phyloP scores from a whole-genome alignment of 2,113 vertebrate species.

The Siphamia tubifer region DNA sequence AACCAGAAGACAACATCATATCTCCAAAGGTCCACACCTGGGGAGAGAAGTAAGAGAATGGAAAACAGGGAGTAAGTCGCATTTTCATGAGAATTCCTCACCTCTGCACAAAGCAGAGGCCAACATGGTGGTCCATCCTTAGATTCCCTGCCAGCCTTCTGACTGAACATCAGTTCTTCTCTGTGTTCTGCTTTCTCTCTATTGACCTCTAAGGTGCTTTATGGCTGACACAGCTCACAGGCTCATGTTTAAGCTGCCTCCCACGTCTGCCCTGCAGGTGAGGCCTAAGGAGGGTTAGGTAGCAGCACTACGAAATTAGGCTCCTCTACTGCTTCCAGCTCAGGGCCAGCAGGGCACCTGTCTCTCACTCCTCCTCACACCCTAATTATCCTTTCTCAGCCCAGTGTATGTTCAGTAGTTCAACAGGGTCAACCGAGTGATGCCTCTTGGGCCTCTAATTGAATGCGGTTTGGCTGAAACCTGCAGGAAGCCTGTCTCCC shows the following conservation, averaged over 20 bases:
- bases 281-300: conserved; percentile 60
- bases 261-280: conserved; percentile 68
- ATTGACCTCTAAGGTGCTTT: conserved; percentile 39
- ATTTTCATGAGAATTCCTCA: conserved; percentile 2
- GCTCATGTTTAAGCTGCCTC: conserved; percentile 71
- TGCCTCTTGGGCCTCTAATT: conserved; percentile 65
- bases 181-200: conserved; percentile 34
- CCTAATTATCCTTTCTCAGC: conserved; percentile 75
- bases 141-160: conserved; percentile 28
- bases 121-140: conserved; percentile 27
- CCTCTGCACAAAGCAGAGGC: background rate
- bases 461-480: conserved; percentile 44
- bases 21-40: conserved; percentile 92
- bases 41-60: conserved; percentile 5
- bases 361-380: conserved; percentile 70
- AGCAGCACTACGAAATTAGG: conserved; percentile 53
- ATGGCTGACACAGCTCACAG: conserved; percentile 46
- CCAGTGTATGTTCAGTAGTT: conserved; percentile 57
- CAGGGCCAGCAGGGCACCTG: conserved; percentile 61
- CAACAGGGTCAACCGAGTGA: conserved; percentile 63
- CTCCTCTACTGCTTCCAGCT: conserved; percentile 42
- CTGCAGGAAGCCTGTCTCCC: conserved; percentile 20
- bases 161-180: conserved; percentile 12
- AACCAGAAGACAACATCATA: conserved; percentile 79
- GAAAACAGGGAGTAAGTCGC: conserved; percentile 3